Evolutionary conservation across 1,140 invertebrate species (phyloP).

Genomic region (Olivierus martensii): DNA sequence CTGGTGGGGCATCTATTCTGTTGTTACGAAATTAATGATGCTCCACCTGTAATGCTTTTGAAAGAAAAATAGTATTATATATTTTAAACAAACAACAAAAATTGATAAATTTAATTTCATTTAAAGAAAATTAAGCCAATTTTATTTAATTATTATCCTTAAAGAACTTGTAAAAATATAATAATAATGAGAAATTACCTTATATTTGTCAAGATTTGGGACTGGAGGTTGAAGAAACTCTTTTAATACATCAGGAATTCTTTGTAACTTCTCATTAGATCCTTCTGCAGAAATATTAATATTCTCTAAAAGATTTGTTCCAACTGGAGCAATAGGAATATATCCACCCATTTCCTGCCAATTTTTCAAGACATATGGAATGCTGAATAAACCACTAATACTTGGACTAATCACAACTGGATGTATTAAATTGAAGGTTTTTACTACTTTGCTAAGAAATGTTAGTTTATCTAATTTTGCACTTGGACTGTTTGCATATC

Average conservation of each 20-base stretch:
- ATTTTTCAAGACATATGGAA: conserved; percentile 29
- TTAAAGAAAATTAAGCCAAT: no score
- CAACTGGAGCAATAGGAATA: conserved; percentile 33
- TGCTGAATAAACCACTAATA: conserved; percentile 34
- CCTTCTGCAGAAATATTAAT: neutral
- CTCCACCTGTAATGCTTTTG: no score
- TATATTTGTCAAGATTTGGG: conserved; percentile 7
- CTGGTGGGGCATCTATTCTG: no score
- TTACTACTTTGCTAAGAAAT: conserved; percentile 26
- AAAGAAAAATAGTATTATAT: no score
- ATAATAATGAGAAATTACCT: no score
- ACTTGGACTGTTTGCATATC: conserved; percentile 22
- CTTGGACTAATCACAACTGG: conserved; percentile 34
- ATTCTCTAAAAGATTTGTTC: conserved; percentile 18
- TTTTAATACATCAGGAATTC: conserved; percentile 1
- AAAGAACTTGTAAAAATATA: no score
- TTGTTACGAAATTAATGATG: no score
- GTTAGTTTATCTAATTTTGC: conserved; percentile 11
- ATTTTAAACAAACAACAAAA: no score
- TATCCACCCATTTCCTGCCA: conserved; percentile 25
- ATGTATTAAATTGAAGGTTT: conserved; percentile 17
- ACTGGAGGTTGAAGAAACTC: conserved; percentile 7
- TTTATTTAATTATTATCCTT: no score
- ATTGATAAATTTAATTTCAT: no score
- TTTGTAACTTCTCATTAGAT: neutral